Evolutionary conservation across 2,888 invertebrate genomes (phyloP), one percentile per base, ranked within the genome.

Genomic region (Hydraecia micacea): DNA sequence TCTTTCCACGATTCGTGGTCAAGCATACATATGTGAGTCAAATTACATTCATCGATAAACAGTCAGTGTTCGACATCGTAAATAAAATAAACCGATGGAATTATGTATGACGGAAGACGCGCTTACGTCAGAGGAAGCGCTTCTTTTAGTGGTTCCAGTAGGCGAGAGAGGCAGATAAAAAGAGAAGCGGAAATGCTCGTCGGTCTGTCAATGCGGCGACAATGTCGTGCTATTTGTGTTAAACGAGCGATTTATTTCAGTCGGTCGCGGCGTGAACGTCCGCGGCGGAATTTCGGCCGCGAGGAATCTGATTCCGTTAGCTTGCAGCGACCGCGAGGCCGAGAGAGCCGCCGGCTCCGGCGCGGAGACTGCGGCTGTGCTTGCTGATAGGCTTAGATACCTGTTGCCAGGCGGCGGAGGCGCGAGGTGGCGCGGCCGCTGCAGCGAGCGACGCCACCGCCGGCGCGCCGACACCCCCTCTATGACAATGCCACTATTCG

Each of bases 231-330:
- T 96, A 96, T 96, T 96, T 96, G 95, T 94, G 96, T 96, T 95
- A 95, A 95, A 96, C 94, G 95, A 94, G 95, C 96, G 95, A 95
- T 96, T 96, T 96, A 96, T 96, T 96, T 96, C 95, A 96, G 96
- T 96, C 96, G 93, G 94, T 94, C 93, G 95, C 91, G 93, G 93
- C 96, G 96, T 96, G 96, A 96, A 96, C 90, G 96, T 94, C 96
- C 96, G 94, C 96, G 89, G 91, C 91, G 96, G 96, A 96, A 96
- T 96, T 96, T 96, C 92, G 96, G 96, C 93, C 95, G 94, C 93
- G 93, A 95, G 95, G 96, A 95, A 95, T 95, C 95, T 88, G 92
- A 95, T 95, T 93, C 96, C 95, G 96, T 96, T 96, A 96, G 93
- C 91, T 93, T 92, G 93, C 84, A 89, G 85, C 87, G 87, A 81